Evolutionary conservation across 1,140 invertebrate genomes (phyloP), one percentile per base, ranked within the genome.

Genomic region (Penaeus chinensis): DNA sequence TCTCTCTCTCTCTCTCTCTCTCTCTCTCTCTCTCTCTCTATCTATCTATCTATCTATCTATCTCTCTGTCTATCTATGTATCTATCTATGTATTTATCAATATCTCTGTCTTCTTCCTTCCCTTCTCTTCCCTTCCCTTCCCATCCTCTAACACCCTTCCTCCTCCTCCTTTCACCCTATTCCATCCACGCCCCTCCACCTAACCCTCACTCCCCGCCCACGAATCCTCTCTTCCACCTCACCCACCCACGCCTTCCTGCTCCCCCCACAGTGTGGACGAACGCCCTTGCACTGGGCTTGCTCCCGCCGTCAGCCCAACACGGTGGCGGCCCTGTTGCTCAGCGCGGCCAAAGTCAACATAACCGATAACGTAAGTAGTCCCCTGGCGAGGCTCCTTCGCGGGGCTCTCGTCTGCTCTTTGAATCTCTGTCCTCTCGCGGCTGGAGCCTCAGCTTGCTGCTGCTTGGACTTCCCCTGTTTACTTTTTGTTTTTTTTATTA

Each of bases 241-340:
- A 27, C 65, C 24, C 24, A 27, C 82, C 42, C 60, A 18, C 11
- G 2, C 27, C 54, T n/a, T 61, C 24, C 78, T 61, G 42, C 27
- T 24, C 24, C 76, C 27, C 74, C 42, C 27, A 37, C 85, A 87
- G 85, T 87, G 85, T 20, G 85, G 85, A 5, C 62, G 85, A 10
- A 82, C 85, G 16, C 63, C 85, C 22, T 80, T 87, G 5, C 85
- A 87, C 85, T 87, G 79, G 85, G 79, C 85, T 22, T 87, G 85
- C n/a, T 37, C 80, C 3, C 85, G 80, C 10, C 85, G 69, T 54
- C 85, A 87, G 42, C 79, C 85, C 18, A 77, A 87, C 69, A 18
- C 85, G 42, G 85, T 87, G 54, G 85, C 85, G 24, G 54, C 66
- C 69, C 79, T 87, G 13, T 54, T 87, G 4, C 69, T 87, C 79